Conservation (phyloP, 2,888 invertebrate genomes). For the Cephus nigrinus region DNA sequence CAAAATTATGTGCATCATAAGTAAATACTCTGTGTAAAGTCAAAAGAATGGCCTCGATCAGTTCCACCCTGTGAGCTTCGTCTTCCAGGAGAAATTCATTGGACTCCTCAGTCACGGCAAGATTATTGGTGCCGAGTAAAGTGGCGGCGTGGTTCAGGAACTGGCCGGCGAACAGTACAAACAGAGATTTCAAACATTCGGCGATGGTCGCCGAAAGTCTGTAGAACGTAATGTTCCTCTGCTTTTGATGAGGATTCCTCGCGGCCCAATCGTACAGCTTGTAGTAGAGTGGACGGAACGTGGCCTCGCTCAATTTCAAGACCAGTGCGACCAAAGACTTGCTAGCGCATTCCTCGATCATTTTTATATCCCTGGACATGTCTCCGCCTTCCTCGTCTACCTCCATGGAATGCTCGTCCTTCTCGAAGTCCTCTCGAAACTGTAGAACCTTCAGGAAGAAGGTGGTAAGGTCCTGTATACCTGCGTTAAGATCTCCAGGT, state of each 20-base stretch:
- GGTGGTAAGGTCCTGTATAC: slow-evolving; percentile 76
- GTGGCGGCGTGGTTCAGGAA: slow-evolving; percentile 84
- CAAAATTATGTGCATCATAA: slow-evolving; percentile 85
- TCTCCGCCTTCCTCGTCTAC: slow-evolving; percentile 56
- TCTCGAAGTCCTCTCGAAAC: slow-evolving; percentile 70
- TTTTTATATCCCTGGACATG: slow-evolving; percentile 67
- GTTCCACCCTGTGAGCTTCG: slow-evolving; percentile 52
- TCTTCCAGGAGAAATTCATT: slow-evolving; percentile 71
- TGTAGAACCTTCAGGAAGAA: slow-evolving; percentile 82
- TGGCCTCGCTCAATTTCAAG: slow-evolving; percentile 88
- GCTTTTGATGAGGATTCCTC: slow-evolving; percentile 72
- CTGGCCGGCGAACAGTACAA: slow-evolving; percentile 89
- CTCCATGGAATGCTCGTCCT: slow-evolving; percentile 39
- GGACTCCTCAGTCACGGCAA: slow-evolving; percentile 68
- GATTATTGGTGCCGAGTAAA: slow-evolving; percentile 78
- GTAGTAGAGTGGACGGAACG: slow-evolving; percentile 89
- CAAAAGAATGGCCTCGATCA: slow-evolving; percentile 79
- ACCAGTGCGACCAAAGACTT: slow-evolving; percentile 84
- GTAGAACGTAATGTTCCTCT: slow-evolving; percentile 85
- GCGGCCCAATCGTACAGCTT: slow-evolving; percentile 90
- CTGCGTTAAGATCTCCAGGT: slow-evolving; percentile 73
- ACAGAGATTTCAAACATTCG: slow-evolving; percentile 85
- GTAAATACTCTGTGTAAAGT: slow-evolving; percentile 83
- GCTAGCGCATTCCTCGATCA: slow-evolving; percentile 80
- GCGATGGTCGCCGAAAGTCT: slow-evolving; percentile 82